phyloP scores from a whole-genome alignment of 2,797 vertebrate genomes.

The Rallus crepitans region DNA sequence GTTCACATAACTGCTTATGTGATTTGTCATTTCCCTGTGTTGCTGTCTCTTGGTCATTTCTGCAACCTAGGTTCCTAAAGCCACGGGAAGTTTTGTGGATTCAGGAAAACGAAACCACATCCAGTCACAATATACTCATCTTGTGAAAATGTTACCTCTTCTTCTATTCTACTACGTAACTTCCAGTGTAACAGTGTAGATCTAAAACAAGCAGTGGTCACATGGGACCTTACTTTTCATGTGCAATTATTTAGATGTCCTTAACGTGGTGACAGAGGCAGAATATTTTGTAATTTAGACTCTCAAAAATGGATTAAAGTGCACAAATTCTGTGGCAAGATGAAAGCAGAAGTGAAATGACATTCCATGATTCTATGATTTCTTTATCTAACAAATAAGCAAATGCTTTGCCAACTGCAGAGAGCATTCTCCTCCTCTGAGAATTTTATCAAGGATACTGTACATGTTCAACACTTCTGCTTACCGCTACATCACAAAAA shows the following conservation, averaged over 20 bases:
- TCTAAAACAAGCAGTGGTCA: neutral
- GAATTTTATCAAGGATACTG: conserved; percentile 28
- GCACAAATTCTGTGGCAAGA: neutral
- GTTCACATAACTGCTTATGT: neutral
- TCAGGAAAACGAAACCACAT: neutral
- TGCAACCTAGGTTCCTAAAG: neutral
- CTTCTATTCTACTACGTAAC: neutral
- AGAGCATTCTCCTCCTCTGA: neutral
- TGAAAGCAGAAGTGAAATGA: conserved; percentile 29
- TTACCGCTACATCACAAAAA: neutral
- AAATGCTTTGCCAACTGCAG: neutral
- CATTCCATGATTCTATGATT: neutral
- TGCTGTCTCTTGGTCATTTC: neutral
- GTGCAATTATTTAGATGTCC: neutral
- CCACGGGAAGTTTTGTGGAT: neutral
- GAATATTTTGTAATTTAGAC: neutral
- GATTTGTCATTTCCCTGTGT: neutral
- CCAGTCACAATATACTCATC: neutral
- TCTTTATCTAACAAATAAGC: conserved; percentile 14
- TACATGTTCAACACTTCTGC: neutral
- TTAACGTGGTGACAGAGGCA: neutral
- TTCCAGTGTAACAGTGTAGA: neutral
- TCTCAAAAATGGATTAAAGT: neutral
- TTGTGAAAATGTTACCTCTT: neutral
- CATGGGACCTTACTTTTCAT: neutral